Percentiles rank a stretch among this genome's conserved stretches.
Evolutionary conservation across 2,113 vertebrate species (phyloP).

Genomic region (Excalfactoria chinensis): DNA sequence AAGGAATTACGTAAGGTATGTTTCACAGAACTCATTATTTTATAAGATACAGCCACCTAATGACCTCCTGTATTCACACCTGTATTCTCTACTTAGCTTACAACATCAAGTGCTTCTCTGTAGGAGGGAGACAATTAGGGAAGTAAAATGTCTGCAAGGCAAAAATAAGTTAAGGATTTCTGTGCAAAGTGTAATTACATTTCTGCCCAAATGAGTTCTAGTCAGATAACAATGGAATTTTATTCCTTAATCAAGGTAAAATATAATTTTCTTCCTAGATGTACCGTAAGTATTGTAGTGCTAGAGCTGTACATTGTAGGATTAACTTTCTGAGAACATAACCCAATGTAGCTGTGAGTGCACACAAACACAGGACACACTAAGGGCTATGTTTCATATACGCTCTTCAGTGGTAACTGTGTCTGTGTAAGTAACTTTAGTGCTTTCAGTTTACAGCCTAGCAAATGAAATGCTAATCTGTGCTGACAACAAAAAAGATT

Average conservation of each 20-base stretch:
- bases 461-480: not conserved
- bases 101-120: not conserved
- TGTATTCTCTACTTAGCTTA: not conserved
- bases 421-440: not conserved
- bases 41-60: not conserved
- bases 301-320: not conserved
- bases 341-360: not conserved
- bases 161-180: not conserved
- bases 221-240: not conserved
- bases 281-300: not conserved
- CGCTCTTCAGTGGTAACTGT: not conserved
- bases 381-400: not conserved
- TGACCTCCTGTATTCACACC: not conserved
- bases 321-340: not conserved
- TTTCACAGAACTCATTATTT: not conserved
- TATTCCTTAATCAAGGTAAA: not conserved
- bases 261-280: not conserved
- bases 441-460: not conserved
- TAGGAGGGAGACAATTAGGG: not conserved
- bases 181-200: not conserved
- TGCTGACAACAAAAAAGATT: not conserved
- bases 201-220: not conserved
- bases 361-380: not conserved
- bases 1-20: not conserved
- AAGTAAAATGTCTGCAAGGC: not conserved